Conservation (phyloP, 2,797 vertebrate genomes). For the Epinephelus malabaricus region DNA sequence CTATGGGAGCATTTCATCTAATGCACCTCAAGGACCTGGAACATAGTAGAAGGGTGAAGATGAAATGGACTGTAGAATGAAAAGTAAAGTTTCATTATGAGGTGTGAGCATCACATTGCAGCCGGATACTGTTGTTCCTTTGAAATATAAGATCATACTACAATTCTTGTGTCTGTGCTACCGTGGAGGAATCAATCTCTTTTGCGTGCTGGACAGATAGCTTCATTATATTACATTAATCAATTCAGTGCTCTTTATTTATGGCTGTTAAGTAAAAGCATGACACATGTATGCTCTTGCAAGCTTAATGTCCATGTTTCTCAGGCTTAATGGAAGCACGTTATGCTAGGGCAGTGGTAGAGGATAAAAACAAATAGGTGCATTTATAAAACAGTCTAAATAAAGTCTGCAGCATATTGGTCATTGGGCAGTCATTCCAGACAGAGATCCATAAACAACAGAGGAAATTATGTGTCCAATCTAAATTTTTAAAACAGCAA, state of each 20-base stretch:
- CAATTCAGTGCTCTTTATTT: constrained; percentile 50
- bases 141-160: constrained; percentile 47
- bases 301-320: constrained; percentile 40
- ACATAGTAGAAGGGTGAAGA: constrained; percentile 63
- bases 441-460: constrained; percentile 54
- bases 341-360: constrained; percentile 35
- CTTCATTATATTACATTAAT: constrained; percentile 60
- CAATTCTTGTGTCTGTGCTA: constrained; percentile 22
- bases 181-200: constrained; percentile 43
- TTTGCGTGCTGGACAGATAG: constrained; percentile 30
- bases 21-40: constrained; percentile 67
- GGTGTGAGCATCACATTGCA: constrained; percentile 67
- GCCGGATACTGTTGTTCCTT: constrained; percentile 48
- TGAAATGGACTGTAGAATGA: constrained; percentile 77
- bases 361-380: constrained; percentile 66
- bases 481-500: constrained; percentile 65
- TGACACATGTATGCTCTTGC: constrained; percentile 39
- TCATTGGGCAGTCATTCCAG: constrained; percentile 59
- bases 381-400: constrained; percentile 53
- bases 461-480: constrained; percentile 68
- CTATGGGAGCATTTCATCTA: constrained; percentile 67
- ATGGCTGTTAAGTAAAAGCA: constrained; percentile 23
- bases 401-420: constrained; percentile 46
- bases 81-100: constrained; percentile 83
- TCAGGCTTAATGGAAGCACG: constrained; percentile 63